phyloP scores from a whole-genome alignment of 1,140 invertebrate genomes.

The Drosophila truncata region DNA sequence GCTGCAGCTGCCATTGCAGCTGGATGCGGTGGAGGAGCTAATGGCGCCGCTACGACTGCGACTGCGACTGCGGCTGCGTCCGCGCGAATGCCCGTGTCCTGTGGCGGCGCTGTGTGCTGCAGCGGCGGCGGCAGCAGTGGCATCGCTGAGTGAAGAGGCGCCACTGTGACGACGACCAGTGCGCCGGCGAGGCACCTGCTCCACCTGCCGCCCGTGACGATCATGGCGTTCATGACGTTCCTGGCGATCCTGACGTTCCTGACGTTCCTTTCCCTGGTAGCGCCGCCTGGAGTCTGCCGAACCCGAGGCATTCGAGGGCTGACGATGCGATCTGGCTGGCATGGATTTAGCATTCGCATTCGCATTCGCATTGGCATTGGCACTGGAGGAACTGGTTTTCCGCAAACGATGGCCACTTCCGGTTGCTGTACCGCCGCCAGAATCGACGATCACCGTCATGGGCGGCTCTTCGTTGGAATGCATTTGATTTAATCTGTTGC shows the following conservation, averaged over 20 bases:
- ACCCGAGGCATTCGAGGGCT: constrained; percentile 47
- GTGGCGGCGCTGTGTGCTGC: neutral
- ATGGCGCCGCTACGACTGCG: constrained; percentile 32
- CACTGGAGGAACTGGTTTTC: constrained; percentile 79
- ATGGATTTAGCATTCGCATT: neutral
- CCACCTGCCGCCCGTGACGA: neutral
- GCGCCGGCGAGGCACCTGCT: constrained; percentile 40
- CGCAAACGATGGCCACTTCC: constrained; percentile 54
- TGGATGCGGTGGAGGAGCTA: constrained; percentile 71
- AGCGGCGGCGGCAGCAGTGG: constrained; percentile 11
- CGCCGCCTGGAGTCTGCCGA: constrained; percentile 36
- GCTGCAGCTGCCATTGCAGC: constrained; percentile 86
- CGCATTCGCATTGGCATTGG: constrained; percentile 48
- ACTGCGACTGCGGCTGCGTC: neutral
- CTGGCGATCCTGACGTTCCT: neutral
- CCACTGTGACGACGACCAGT: constrained; percentile 60
- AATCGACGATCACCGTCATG: constrained; percentile 73
- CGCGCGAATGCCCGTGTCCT: neutral
- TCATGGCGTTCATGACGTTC: constrained; percentile 15
- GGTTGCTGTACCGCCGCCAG: constrained; percentile 30
- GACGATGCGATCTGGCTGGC: constrained; percentile 30
- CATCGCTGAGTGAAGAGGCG: constrained; percentile 62
- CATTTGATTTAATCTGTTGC: constrained; percentile 59
- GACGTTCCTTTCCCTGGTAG: constrained; percentile 56
- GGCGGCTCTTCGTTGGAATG: constrained; percentile 79